Base-by-base conservation (phyloP, 2,888 invertebrate genomes). In the Uloborus plumipes region DNA sequence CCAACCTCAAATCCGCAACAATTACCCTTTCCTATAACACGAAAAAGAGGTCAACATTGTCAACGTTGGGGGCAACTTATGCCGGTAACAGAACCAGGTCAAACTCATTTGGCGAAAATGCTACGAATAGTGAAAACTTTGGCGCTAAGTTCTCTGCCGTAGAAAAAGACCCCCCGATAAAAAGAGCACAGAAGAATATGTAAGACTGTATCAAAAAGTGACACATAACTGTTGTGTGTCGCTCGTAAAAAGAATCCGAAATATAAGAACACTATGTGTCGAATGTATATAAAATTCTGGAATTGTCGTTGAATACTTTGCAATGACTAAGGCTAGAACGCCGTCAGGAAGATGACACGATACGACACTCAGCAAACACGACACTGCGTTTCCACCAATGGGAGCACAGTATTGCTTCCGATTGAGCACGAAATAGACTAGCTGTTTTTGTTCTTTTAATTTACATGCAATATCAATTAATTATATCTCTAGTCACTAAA, bases 281-380 rank as follows among this genome's bases (percentile, higher is more conserved):
- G 39, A 39, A 39, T 39, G 69, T 64, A 81, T 81, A 61, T 81
- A 81, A 74, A 81, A 81, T 70, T 74, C 80, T 65, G 74, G 74
- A 74, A 81, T 74, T 55, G 69, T 81, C 69, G 69, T 69, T 81
- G 74, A 81, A 74, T 81, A 81, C 80, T 81, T 81, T 81, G 80
- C 80, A 81, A 74, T 70, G 62, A 81, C 80, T 81, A 81, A 75
- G 74, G 80, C 80, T 81, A 81, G 73, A 47, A 39, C 39, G 9
- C 39, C 39, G 6, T 39, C 39, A 39, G 39, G 64, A 81, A 64
- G 58, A 81, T 59, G 67, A 65, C 80, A 81, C 69, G 55, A 55
- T 62, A 78, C 59, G 62, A 81, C 80, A 75, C 70, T 49, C 74
- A 81, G 74, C 66, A 65, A 70, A 64, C 58, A 79, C 51, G 72